Evolutionary conservation across 1,140 invertebrate genomes (phyloP).

Genomic region (Procambarus clarkii): DNA sequence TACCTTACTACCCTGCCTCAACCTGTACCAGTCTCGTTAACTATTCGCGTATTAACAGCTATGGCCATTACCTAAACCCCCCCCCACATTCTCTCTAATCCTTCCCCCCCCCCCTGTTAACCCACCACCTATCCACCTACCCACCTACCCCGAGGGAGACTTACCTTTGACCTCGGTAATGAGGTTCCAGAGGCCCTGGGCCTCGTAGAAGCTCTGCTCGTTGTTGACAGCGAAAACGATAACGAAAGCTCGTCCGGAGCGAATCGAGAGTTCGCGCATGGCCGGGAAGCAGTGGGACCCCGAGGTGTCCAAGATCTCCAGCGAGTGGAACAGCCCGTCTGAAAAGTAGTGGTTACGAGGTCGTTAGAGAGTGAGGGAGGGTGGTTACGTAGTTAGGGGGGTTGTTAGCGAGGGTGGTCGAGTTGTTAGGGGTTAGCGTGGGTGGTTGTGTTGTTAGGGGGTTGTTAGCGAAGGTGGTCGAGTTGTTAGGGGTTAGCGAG

Average conservation of each 20-base stretch:
- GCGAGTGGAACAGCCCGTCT: conserved; percentile 75
- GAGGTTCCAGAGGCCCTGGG: conserved; percentile 72
- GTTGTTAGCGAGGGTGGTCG: not conserved
- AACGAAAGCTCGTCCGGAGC: conserved; percentile 74
- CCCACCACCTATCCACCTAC: no score
- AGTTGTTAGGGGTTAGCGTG: not conserved
- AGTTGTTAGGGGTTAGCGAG: not conserved
- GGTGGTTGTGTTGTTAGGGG: not conserved
- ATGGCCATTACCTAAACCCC: no score
- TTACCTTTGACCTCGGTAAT: conserved; percentile 73
- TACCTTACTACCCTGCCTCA: not conserved
- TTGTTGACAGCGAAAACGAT: conserved; percentile 75
- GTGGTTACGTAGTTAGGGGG: not conserved
- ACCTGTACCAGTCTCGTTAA: not conserved
- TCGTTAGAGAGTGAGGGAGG: not conserved
- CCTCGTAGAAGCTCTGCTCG: conserved; percentile 75
- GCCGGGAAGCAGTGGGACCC: conserved; percentile 76
- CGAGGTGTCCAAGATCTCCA: conserved; percentile 76
- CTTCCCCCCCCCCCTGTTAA: not conserved
- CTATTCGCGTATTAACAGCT: no score
- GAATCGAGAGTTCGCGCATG: conserved; percentile 75
- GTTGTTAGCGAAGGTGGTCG: not conserved
- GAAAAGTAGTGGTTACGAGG: not conserved
- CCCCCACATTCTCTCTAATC: no score
- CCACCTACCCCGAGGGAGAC: no score